phyloP scores from a whole-genome alignment of 2,113 vertebrate genomes.

The Limanda limanda region DNA sequence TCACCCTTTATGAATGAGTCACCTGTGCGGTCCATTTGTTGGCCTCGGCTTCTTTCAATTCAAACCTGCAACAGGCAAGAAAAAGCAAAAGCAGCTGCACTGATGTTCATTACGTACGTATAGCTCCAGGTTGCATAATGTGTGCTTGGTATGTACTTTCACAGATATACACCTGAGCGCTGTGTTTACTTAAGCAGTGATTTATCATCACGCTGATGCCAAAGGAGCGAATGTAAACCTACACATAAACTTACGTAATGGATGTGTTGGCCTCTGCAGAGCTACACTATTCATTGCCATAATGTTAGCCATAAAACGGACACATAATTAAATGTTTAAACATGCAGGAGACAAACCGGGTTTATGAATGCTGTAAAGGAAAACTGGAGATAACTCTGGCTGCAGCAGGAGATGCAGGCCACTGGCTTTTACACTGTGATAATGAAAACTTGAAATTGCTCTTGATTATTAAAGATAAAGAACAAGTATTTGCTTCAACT shows the following conservation, averaged over 20 bases:
- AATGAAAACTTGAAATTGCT: background rate
- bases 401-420: background rate
- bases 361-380: constrained; percentile 4
- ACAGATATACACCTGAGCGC: constrained; percentile 38
- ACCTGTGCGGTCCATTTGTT: background rate
- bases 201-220: constrained; percentile 22
- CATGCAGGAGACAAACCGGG: constrained; percentile 6
- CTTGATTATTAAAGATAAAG: too few species aligned
- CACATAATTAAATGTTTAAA: constrained; percentile 59
- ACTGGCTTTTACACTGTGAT: background rate
- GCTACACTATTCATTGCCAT: constrained; percentile 20
- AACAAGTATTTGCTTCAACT: background rate
- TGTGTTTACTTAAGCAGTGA: constrained; percentile 54
- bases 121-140: constrained; percentile 27
- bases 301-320: constrained; percentile 29
- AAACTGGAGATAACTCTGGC: background rate
- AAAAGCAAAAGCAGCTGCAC: constrained; percentile 8
- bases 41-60: background rate
- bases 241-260: constrained; percentile 55
- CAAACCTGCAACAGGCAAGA: background rate
- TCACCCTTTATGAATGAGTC: background rate
- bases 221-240: constrained; percentile 26
- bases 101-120: constrained; percentile 5
- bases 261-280: constrained; percentile 10
- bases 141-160: constrained; percentile 21